Percentiles rank a stretch among this genome's conserved stretches.
phyloP scores from a whole-genome alignment of 2,888 invertebrate species.

The Oscheius sp. region DNA sequence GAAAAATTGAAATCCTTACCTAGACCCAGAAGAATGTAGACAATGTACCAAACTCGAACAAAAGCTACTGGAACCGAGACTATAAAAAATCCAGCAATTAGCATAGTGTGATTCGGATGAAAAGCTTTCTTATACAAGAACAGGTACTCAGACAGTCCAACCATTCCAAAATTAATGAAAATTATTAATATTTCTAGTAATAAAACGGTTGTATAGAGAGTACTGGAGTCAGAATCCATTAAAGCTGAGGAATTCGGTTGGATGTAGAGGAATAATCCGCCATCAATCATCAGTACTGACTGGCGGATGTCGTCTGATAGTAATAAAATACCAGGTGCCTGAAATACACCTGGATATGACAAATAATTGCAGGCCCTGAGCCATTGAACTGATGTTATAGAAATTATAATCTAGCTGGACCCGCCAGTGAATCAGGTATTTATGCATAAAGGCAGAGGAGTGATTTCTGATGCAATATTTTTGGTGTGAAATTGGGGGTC shows the following conservation, averaged over 20 bases:
- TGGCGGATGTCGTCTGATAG: no score
- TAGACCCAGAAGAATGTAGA: background rate
- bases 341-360: no score
- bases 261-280: constrained; percentile 5
- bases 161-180: background rate
- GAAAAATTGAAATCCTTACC: background rate
- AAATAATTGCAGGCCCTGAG: no score
- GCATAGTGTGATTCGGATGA: background rate
- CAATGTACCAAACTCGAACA: constrained; percentile 3
- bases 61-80: background rate
- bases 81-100: background rate
- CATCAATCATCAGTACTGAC: background rate
- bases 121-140: background rate
- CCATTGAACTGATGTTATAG: no score
- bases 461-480: no score
- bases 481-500: no score
- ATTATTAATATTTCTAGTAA: constrained; percentile 5
- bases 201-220: background rate
- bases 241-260: constrained; percentile 1
- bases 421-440: no score
- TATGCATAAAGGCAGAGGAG: no score
- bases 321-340: no score
- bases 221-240: background rate
- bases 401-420: no score
- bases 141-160: background rate